Base-by-base conservation (phyloP, 2,797 vertebrate genomes). In the Pipistrellus pygmaeus region DNA sequence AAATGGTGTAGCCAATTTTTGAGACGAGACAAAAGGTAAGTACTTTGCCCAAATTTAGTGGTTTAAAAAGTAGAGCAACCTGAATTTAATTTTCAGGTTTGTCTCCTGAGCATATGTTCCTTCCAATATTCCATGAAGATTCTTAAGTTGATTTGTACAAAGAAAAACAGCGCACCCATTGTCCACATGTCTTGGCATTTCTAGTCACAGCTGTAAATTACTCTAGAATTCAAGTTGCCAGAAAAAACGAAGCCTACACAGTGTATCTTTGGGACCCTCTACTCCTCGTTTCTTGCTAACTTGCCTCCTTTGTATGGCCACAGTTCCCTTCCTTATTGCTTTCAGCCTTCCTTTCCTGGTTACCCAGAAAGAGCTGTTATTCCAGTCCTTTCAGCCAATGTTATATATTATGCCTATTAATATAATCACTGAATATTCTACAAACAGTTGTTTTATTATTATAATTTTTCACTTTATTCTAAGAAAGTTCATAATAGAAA, bases 21-120 rank as follows among this genome's bases (percentile, higher is more conserved):
- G 46, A 71, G 27, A 51, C n/a, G 27, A 44, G 13, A 69, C 46
- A 77, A 82, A n/a, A 53, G 8, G 10, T 64, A 55, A 66, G 0
- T 44, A 44, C 66, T 90, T 95, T 57, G 60, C 41, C 27, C 81
- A 95, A 75, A 83, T 71, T 71, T 88, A 35, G 5, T 51, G 44
- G 68, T 35, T 77, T 81, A 57, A 20, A 76, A 96, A 68, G 12
- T 17, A 91, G 32, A 68, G 9, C 30, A 86, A 25, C 32, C 11
- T 72, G 13, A 5, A 85, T 86, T 93, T 91, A 92, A 94, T 83
- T 95, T 75, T 23, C 44, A 3, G 4, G 1, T 51, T 48, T 83
- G 17, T 84, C 12, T 92, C 17, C 44, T n/a, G 44, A 90, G 20
- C 6, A 75, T 71, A 23, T 66, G 7, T 68, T 94, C 21, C 62